Evolutionary conservation across 2,113 vertebrate species (phyloP).

Genomic region (Dolichallabes microphthalmus): DNA sequence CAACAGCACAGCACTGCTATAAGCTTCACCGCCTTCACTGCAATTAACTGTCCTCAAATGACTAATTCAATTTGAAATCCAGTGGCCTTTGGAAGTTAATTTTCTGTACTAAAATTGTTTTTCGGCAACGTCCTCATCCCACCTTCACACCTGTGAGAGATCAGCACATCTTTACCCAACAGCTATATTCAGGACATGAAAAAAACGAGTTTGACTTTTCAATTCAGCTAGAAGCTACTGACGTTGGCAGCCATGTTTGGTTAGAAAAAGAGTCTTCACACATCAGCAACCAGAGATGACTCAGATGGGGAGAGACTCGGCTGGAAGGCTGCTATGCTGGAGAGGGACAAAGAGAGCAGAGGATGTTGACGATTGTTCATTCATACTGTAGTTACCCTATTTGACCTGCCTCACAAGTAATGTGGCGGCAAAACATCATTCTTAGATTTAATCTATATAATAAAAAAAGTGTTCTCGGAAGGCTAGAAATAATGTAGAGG

Average conservation of each 20-base stretch:
- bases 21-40: not conserved
- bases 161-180: not conserved
- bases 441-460: not conserved
- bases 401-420: not conserved
- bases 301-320: not conserved
- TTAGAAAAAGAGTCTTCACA: constrained; percentile 23
- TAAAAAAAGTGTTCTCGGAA: not conserved
- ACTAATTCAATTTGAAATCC: not conserved
- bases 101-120: not conserved
- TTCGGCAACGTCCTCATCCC: not conserved
- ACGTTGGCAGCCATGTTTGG: not conserved
- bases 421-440: not conserved
- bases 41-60: not conserved
- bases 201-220: not conserved
- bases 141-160: not conserved
- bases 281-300: not conserved
- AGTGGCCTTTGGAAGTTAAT: not conserved
- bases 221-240: not conserved
- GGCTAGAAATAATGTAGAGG: not conserved
- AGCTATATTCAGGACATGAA: not conserved
- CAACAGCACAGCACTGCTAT: too few relatives aligned
- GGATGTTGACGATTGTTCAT: not conserved
- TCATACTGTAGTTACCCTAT: not conserved
- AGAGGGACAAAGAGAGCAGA: not conserved
- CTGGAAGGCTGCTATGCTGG: not conserved